These are phyloP conservation scores for Procavia capensis DNA, from an alignment of 2,113 vertebrate species.

Conservation along the genomic window DNA sequence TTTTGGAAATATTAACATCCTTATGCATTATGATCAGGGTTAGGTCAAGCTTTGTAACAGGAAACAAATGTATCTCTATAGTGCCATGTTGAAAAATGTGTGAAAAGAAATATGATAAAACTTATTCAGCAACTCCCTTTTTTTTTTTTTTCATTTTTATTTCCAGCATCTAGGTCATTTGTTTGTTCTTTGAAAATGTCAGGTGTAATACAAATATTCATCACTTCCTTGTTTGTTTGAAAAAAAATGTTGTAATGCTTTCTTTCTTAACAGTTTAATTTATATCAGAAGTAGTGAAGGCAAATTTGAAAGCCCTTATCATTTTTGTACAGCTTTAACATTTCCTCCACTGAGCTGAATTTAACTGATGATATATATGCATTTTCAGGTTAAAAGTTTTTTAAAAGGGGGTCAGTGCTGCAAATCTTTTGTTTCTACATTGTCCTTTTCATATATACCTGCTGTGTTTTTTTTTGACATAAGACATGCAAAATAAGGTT, in stretches of 20 bases:
- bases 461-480: conserved; percentile 11
- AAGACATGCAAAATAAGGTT: conserved; percentile 22
- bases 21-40: conserved; percentile 68
- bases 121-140: conserved; percentile 59
- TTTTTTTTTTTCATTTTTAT: too few relatives aligned
- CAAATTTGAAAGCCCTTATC: conserved; percentile 57
- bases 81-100: conserved; percentile 63
- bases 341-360: conserved; percentile 24
- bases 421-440: conserved; percentile 62
- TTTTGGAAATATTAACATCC: conserved; percentile 74
- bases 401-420: conserved; percentile 51
- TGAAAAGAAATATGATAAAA: conserved; percentile 75
- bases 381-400: conserved; percentile 65
- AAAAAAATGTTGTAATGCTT: conserved; percentile 20
- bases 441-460: neutral
- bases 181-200: conserved; percentile 79
- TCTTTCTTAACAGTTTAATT: conserved; percentile 55
- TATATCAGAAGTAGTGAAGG: conserved; percentile 34
- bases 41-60: conserved; percentile 73
- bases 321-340: conserved; percentile 1
- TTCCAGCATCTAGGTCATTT: conserved; percentile 77
- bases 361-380: conserved; percentile 17
- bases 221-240: conserved; percentile 59
- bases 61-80: conserved; percentile 65
- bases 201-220: conserved; percentile 70